Base-by-base conservation (phyloP, 2,888 invertebrate species). In the Latheticus oryzae region DNA sequence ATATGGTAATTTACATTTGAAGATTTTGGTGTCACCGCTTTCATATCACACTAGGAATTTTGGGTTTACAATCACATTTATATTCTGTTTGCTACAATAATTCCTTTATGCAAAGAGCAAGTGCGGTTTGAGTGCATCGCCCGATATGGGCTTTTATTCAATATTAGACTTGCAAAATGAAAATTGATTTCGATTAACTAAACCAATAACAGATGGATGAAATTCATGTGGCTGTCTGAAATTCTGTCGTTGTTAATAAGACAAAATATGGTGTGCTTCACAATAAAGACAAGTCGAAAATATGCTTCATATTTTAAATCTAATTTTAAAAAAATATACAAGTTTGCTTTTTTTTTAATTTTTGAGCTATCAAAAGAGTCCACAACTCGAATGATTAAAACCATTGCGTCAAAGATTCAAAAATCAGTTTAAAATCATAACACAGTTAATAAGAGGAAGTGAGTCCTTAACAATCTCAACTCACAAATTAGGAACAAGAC, bases 21-120 rank as follows among this genome's bases (percentile, higher is more conserved):
- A 43, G 50, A 51, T 51, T 37, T 50, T 50, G 56, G 56, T 28
- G 42, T 42, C 21, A 30, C 43, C 40, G 48, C 55, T 55, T 55
- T 55, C 55, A 55, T n/a, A n/a, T 48, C 40, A 9, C 5, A 33
- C 17, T 40, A 40, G 51, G n/a, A n/a, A n/a, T 30, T 51, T 30
- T 28, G 40, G 38, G 40, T 51, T 37, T 38, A 40, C 38, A 51
- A 51, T 38, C 28, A 51, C 38, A 51, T 51, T 51, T 51, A 51
- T 40, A 51, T 51, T n/a, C n/a, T n/a, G n/a, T n/a, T 51, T 17
- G 38, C 19, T 23, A 40, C 38, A 19, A 26, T 51, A 51, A 51
- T 40, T 51, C 51, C 51, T 8, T 3, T 35, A 11, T 48, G 5
- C 21, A 23, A 48, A 50, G 26, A 47, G 21, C 47, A 35, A 47